Evolutionary conservation across 2,888 invertebrate genomes (phyloP).

Genomic region (Tinea semifulvella): DNA sequence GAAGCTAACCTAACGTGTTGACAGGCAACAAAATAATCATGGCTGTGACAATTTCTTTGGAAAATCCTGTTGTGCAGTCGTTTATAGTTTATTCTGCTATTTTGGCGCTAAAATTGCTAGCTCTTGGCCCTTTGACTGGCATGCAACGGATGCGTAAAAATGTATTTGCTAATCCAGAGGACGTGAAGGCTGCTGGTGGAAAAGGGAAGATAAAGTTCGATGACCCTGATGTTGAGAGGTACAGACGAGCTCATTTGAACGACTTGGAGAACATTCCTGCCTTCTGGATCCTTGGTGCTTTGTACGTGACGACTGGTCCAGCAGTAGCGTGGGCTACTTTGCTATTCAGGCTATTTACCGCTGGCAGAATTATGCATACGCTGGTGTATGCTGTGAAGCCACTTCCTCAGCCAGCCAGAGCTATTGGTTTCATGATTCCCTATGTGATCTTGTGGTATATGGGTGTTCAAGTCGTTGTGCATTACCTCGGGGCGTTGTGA

Average conservation of each 20-base stretch:
- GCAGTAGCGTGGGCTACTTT: slow-evolving; percentile 36
- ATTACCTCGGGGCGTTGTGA: slow-evolving; percentile 14
- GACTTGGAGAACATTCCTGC: slow-evolving; percentile 69
- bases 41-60: slow-evolving; percentile 15
- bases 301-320: slow-evolving; percentile 60
- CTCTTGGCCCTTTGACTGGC: slow-evolving; percentile 10
- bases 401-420: slow-evolving; percentile 45
- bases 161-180: slow-evolving; percentile 41
- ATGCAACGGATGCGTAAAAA: slow-evolving; percentile 29
- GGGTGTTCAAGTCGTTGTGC: slow-evolving; percentile 17
- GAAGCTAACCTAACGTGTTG: not conserved
- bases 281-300: slow-evolving; percentile 55
- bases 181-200: slow-evolving; percentile 29
- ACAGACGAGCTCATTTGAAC: slow-evolving; percentile 64
- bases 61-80: slow-evolving; percentile 18
- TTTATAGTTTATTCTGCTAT: slow-evolving; percentile 18
- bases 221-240: slow-evolving; percentile 60
- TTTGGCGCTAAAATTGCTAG: slow-evolving; percentile 18
- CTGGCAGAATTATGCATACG: slow-evolving; percentile 57
- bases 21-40: not conserved
- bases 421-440: slow-evolving; percentile 18
- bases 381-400: slow-evolving; percentile 60
- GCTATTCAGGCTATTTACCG: slow-evolving; percentile 41
- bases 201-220: slow-evolving; percentile 36
- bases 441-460: slow-evolving; percentile 17